A percentile compares a stretch with the other conserved stretches of the same genome.
Evolutionary conservation across 2,113 vertebrate species (phyloP).

Genomic region (Rhineura floridana): DNA sequence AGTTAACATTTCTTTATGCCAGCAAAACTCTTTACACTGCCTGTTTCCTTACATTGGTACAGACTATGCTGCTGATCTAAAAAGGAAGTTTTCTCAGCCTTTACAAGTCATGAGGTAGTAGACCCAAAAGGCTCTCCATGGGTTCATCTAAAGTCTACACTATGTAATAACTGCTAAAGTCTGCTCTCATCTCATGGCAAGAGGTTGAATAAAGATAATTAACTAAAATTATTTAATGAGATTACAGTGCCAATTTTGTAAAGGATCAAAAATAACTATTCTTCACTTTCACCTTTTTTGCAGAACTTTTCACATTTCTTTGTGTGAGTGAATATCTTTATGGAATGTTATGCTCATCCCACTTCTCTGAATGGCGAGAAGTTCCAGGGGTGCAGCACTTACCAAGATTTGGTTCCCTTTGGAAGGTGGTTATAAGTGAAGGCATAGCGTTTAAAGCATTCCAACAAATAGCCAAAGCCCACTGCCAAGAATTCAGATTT

Average conservation of each 20-base stretch:
- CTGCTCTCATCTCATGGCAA: neutral
- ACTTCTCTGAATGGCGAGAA: neutral
- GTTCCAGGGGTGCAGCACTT: too few relatives aligned
- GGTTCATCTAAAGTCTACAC: neutral
- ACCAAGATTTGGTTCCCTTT: neutral
- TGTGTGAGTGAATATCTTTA: neutral
- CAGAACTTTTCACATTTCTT: neutral
- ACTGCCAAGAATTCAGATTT: neutral
- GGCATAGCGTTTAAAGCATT: neutral
- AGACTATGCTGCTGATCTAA: neutral
- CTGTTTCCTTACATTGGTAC: too few relatives aligned
- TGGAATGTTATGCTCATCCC: neutral
- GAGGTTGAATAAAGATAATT: neutral
- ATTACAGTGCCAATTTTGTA: neutral
- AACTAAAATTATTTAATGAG: neutral
- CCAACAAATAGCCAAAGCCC: neutral
- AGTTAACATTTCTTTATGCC: neutral
- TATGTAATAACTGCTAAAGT: conserved; percentile 12
- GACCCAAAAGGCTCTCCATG: accelerated
- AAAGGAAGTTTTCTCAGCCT: neutral
- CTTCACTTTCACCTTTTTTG: neutral
- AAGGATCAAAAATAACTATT: neutral
- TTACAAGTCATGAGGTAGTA: neutral
- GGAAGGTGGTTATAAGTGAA: neutral
- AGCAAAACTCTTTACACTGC: accelerated